Conservation (phyloP, 2,888 invertebrate species). For the Acutogordius australiensis region DNA sequence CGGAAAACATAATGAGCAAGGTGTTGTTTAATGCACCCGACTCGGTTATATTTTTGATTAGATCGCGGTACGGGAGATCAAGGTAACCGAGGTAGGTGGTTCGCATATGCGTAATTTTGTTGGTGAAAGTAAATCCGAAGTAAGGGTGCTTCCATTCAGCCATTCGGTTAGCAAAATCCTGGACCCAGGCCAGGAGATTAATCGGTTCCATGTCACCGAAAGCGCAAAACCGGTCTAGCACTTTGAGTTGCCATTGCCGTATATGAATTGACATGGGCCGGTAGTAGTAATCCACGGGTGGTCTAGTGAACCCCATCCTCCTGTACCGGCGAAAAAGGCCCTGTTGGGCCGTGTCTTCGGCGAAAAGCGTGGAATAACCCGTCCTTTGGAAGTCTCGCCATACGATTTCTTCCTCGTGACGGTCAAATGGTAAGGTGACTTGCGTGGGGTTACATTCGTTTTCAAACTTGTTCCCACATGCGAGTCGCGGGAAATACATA, state of each 20-base stretch:
- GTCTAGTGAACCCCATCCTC: not conserved
- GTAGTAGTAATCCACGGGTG: conserved; percentile 1
- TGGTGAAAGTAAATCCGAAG: not conserved
- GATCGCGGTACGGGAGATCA: not conserved
- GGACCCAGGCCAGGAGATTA: not conserved
- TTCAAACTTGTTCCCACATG: not conserved
- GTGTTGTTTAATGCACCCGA: not conserved
- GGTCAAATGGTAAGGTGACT: not conserved
- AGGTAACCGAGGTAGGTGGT: not conserved
- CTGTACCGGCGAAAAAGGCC: not conserved
- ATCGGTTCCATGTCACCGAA: conserved; percentile 1
- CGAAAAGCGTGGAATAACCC: not conserved
- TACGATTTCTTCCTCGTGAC: not conserved
- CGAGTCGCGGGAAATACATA: not conserved
- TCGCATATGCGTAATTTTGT: not conserved
- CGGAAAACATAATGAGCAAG: not conserved
- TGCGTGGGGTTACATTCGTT: not conserved
- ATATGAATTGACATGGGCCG: not conserved
- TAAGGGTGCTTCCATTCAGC: not conserved
- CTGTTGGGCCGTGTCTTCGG: not conserved
- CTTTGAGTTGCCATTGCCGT: not conserved
- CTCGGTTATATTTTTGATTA: not conserved
- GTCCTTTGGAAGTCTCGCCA: not conserved
- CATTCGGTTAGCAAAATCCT: not conserved
- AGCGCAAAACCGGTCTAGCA: not conserved